Evolutionary conservation across 2,797 vertebrate species (phyloP), one percentile per base, ranked within the genome.

Genomic region (Chiloscyllium punctatum): DNA sequence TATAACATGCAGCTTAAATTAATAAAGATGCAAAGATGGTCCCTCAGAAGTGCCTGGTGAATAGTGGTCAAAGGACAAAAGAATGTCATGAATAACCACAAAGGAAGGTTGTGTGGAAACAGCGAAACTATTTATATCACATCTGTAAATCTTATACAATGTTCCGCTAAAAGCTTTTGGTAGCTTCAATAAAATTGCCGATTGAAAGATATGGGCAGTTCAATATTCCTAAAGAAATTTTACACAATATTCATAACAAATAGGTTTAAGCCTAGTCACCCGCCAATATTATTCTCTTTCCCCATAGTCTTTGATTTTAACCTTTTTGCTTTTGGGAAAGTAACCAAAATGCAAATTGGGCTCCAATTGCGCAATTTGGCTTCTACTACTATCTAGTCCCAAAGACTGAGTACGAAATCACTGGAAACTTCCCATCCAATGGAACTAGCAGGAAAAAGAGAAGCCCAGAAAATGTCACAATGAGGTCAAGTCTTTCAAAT

Each of bases 181-280:
- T 33, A 33, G 11, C 57, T 91, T 91, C 33, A n/a, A 66, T 91
- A 16, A n/a, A 91, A 91, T 33, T 33, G 57, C 5, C 53, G 15
- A n/a, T 91, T 91, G 30, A 91, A 84, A 84, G 79, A 82, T 74
- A 74, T 42, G 6, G 82, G 82, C 82, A 84, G 82, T 84, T 84
- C 82, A 84, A 84, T 82, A 42, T 42, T 18, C 79, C 42, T 8
- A 42, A 82, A 82, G 5, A 18, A 82, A 42, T 82, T 82, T 82
- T 42, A 21, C 1, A 21, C 79, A 37, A 82, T 82, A 82, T 37
- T 42, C 37, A 42, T 37, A 42, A 42, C 18, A 6, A 21, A 21
- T 23, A 0, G 42, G 5, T 42, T 82, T 42, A 42, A 42, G 8
- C 18, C 82, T 84, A 42, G 1, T 42, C n/a, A 82, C 79, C 79